Evolutionary conservation across 2,113 vertebrate species (phyloP).

Genomic region (Cairina moschata): DNA sequence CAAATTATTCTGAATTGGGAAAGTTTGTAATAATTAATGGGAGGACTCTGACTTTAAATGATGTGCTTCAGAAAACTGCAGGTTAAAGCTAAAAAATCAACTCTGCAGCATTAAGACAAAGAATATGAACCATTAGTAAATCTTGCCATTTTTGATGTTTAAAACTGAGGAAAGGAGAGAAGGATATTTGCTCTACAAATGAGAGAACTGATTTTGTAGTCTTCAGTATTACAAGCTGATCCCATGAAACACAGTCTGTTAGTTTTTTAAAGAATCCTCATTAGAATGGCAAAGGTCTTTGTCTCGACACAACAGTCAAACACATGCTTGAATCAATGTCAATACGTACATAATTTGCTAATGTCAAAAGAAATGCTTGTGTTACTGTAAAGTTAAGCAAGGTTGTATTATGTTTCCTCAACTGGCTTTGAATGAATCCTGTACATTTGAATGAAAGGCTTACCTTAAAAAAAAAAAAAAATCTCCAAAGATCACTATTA

Average conservation of each 20-base stretch:
- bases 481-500: neutral
- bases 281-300: neutral
- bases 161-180: neutral
- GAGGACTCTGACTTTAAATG: neutral
- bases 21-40: neutral
- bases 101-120: neutral
- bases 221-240: neutral
- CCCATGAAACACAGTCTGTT: neutral
- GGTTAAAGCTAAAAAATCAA: neutral
- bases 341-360: neutral
- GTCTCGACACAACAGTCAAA: neutral
- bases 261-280: neutral
- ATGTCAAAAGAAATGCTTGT: neutral
- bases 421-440: neutral
- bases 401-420: neutral
- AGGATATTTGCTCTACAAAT: neutral
- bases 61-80: neutral
- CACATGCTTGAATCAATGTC: neutral
- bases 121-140: neutral
- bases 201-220: neutral
- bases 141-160: neutral
- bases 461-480: neutral
- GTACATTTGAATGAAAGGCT: neutral
- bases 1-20: neutral
- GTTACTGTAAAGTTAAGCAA: neutral